A percentile compares a stretch with the other conserved stretches of the same genome.
Conservation (phyloP, 92 coral and sea anemone genomes). For the Isaurus tuberculatus region DNA sequence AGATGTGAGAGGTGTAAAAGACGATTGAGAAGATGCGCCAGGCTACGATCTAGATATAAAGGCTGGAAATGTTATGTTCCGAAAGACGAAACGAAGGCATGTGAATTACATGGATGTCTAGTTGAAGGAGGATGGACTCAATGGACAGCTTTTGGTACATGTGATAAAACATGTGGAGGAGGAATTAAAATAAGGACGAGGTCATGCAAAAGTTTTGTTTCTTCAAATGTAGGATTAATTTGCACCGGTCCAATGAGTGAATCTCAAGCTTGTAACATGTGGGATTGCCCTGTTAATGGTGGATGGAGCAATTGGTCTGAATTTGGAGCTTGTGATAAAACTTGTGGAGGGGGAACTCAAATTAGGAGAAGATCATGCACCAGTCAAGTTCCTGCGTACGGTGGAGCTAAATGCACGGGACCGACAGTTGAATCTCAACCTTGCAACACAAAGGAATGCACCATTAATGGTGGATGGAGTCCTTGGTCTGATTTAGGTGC, state of each 20-base stretch:
- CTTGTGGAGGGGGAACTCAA: slow-evolving; percentile 59
- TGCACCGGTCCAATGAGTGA: neutral
- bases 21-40: neutral
- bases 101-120: neutral
- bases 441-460: neutral
- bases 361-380: slow-evolving; percentile 7
- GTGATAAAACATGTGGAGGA: neutral
- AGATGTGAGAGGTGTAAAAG: neutral
- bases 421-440: neutral
- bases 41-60: neutral
- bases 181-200: neutral
- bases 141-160: slow-evolving; percentile 3
- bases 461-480: slow-evolving; percentile 10
- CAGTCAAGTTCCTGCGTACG: neutral
- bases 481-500: neutral
- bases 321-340: slow-evolving; percentile 47
- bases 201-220: neutral
- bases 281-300: neutral
- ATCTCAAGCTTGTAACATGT: neutral
- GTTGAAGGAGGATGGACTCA: neutral
- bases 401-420: neutral
- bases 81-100: neutral
- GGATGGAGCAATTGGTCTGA: slow-evolving; percentile 33
- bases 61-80: neutral
- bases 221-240: neutral